A percentile compares a stretch with the other conserved stretches of the same genome.
These are phyloP conservation scores for Malaclemys terrapin DNA, from an alignment of 2,113 vertebrate genomes.

Conservation along the genomic window DNA sequence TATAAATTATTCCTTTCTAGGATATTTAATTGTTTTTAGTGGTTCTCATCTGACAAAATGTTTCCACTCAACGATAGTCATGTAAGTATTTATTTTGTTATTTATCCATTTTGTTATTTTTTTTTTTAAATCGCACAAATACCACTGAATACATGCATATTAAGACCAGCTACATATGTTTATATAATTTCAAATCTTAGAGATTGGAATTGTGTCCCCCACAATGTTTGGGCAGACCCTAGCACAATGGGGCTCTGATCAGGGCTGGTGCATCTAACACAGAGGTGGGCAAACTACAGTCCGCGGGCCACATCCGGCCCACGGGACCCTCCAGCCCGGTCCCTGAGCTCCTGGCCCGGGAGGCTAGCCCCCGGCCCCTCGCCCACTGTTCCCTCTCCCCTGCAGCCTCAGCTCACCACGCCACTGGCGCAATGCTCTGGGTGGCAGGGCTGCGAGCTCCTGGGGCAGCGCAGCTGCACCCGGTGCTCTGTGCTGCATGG, in stretches of 20 bases:
- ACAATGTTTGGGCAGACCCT: not conserved
- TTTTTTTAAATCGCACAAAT: rapidly evolving
- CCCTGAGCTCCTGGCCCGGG: no score
- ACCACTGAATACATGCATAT: rapidly evolving
- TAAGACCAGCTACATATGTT: not conserved
- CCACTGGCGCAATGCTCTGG: no score
- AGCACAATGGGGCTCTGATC: not conserved
- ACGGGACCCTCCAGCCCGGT: no score
- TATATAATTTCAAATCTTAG: not conserved
- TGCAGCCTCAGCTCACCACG: no score
- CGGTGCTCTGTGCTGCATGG: no score
- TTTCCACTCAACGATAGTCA: not conserved
- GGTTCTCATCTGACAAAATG: not conserved
- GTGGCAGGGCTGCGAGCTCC: no score
- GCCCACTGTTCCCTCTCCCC: no score
- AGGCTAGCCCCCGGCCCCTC: no score
- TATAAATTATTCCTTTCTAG: not conserved
- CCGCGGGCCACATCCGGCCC: no score
- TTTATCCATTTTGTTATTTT: not conserved
- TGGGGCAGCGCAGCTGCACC: no score
- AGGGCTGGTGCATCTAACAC: not conserved
- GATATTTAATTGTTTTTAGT: not conserved
- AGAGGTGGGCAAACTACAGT: no score
- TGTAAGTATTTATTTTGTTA: not conserved
- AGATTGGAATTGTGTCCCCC: not conserved